These are phyloP conservation scores for Vespertilio murinus DNA, from an alignment of 2,797 vertebrate species.

Conservation along the genomic window DNA sequence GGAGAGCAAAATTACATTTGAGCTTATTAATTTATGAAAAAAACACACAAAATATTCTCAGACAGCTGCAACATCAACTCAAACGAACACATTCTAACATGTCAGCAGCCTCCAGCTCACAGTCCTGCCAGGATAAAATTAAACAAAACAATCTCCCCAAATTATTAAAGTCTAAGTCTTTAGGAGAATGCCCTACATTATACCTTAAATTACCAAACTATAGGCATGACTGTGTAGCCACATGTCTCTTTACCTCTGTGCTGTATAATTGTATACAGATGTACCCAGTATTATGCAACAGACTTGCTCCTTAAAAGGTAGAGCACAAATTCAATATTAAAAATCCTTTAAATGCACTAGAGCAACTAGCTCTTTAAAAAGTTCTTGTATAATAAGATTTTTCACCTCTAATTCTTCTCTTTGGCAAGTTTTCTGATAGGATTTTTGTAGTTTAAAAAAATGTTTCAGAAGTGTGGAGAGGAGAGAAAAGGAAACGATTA, in stretches of 20 bases:
- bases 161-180: constrained; percentile 65
- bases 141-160: constrained; percentile 58
- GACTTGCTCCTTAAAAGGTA: constrained; percentile 37
- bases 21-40: constrained; percentile 68
- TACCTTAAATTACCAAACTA: constrained; percentile 60
- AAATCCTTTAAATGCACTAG: constrained; percentile 42
- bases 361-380: constrained; percentile 49
- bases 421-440: constrained; percentile 61
- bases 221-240: constrained; percentile 45
- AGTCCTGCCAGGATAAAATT: constrained; percentile 69
- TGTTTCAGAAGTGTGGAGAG: neutral
- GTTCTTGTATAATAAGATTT: constrained; percentile 60
- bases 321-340: constrained; percentile 65
- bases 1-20: constrained; percentile 64
- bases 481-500: neutral
- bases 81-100: constrained; percentile 52
- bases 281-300: constrained; percentile 44
- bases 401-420: constrained; percentile 45
- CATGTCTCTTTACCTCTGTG: constrained; percentile 43
- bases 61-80: constrained; percentile 64
- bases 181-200: constrained; percentile 43
- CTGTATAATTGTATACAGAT: constrained; percentile 72
- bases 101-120: constrained; percentile 4
- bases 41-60: constrained; percentile 42
- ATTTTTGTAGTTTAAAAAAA: constrained; percentile 50